Percentiles rank a stretch among this genome's conserved stretches.
Conservation (phyloP, 2,113 vertebrate species). For the Falcunculus frontatus region DNA sequence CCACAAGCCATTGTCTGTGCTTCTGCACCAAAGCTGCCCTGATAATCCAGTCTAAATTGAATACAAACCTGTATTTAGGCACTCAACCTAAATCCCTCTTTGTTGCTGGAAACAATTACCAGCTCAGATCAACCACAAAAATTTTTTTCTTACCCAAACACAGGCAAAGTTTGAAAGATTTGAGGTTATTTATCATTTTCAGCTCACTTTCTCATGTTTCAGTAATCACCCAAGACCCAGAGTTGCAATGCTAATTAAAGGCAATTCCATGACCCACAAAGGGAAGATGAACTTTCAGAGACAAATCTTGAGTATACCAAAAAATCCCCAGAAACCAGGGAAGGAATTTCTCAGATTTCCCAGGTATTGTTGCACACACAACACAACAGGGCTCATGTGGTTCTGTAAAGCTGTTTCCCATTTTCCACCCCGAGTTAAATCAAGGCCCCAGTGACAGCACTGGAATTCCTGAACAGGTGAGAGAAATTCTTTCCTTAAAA, state of each 20-base stretch:
- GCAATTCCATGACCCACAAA: background rate
- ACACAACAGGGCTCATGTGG: background rate
- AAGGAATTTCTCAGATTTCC: background rate
- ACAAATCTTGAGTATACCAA: background rate
- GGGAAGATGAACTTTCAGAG: background rate
- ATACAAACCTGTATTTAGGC: background rate
- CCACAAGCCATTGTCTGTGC: background rate
- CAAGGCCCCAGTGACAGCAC: background rate
- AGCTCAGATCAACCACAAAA: background rate
- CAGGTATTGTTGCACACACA: background rate
- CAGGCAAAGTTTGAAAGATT: background rate
- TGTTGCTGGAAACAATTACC: background rate
- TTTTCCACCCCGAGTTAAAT: background rate
- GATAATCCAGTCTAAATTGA: background rate
- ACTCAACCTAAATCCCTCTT: background rate
- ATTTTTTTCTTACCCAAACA: background rate
- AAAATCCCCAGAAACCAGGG: rapidly evolving
- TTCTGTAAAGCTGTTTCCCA: background rate
- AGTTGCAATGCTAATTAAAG: background rate
- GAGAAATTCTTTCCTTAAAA: background rate
- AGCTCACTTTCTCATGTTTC: background rate
- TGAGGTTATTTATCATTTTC: background rate
- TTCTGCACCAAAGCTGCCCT: background rate
- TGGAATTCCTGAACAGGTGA: background rate
- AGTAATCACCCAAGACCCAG: background rate